Conservation (phyloP, 2,797 vertebrate species). For the Phrynocephalus forsythii region DNA sequence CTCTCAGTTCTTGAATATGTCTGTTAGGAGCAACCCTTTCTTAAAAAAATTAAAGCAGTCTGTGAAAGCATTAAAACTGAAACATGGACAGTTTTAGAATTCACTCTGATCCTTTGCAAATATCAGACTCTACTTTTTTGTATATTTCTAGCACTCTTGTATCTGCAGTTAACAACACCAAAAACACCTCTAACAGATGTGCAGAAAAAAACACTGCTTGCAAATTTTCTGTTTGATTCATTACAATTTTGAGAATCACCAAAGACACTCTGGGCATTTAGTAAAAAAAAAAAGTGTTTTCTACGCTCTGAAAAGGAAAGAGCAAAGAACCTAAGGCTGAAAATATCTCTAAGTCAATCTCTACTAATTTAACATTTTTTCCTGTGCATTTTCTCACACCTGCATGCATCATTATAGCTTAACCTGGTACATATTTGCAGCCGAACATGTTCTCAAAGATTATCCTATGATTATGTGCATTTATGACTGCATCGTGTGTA, state of each 20-base stretch:
- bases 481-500: neutral
- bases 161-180: neutral
- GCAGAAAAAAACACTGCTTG: neutral
- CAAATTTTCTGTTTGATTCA: neutral
- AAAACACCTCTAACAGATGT: neutral
- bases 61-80: neutral
- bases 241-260: neutral
- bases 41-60: neutral
- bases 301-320: neutral
- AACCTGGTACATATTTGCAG: neutral
- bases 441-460: neutral
- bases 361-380: neutral
- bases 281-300: neutral
- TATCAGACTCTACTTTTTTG: neutral
- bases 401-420: neutral
- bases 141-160: neutral
- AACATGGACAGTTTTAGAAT: constrained; percentile 12
- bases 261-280: neutral
- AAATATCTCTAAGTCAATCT: neutral
- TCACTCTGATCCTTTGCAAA: neutral
- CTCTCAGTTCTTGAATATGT: neutral
- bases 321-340: neutral
- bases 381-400: neutral
- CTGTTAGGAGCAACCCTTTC: neutral
- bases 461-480: too few species aligned